Evolutionary conservation across 2,888 invertebrate genomes (phyloP).

Genomic region (Ceramica pisi): DNA sequence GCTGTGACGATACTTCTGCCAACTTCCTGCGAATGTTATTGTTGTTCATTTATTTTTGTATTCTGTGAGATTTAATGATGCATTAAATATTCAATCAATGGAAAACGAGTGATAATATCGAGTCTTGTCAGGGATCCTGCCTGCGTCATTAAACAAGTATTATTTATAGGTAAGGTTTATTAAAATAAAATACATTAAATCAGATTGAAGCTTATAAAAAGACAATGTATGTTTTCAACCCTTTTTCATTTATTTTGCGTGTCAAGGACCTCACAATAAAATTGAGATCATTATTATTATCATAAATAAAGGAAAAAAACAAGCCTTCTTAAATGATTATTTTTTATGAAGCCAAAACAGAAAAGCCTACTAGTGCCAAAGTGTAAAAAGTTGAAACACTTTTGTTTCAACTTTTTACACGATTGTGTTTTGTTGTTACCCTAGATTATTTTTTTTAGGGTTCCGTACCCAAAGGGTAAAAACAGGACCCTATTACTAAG

Average conservation of each 20-base stretch:
- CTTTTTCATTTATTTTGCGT: slow-evolving; percentile 6
- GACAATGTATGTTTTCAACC: background rate
- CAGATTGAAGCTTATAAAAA: background rate
- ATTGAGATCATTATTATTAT: background rate
- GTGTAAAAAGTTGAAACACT: background rate
- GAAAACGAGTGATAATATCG: slow-evolving; percentile 7
- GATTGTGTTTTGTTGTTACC: background rate
- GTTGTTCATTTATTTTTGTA: slow-evolving; percentile 15
- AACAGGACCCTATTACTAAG: no score
- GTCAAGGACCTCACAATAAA: background rate
- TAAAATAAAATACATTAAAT: background rate
- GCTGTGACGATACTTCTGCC: background rate
- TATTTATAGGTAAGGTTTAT: slow-evolving; percentile 8
- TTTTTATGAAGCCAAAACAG: background rate
- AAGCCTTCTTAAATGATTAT: background rate
- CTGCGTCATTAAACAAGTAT: slow-evolving; percentile 16
- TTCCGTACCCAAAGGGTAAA: no score
- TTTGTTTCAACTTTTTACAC: no score
- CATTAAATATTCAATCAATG: background rate
- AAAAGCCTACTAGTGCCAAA: no score
- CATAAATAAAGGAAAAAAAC: background rate
- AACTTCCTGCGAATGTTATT: no score
- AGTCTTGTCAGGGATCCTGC: background rate
- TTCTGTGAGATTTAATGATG: background rate
- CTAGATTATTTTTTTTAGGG: background rate